These are phyloP conservation scores for Poecilia wingei DNA, from an alignment of 2,797 vertebrate genomes.

Conservation along the genomic window DNA sequence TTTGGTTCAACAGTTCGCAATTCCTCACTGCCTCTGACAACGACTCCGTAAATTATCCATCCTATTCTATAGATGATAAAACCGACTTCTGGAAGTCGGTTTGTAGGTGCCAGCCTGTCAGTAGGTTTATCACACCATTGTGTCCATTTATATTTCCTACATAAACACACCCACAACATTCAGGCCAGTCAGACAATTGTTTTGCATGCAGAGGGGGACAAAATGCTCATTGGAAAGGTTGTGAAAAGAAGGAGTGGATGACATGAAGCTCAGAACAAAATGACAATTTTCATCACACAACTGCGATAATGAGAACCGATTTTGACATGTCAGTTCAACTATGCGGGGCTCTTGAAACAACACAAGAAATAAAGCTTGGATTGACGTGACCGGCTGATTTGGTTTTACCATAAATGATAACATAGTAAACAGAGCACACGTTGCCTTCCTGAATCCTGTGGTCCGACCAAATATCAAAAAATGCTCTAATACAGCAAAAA, in stretches of 20 bases:
- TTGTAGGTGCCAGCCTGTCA: background rate
- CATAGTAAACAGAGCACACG: background rate
- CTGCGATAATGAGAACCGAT: background rate
- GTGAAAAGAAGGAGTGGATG: background rate
- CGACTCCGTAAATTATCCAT: too few relatives aligned
- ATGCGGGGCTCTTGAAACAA: background rate
- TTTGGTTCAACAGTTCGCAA: background rate
- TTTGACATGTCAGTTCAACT: background rate
- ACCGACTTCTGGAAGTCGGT: too few relatives aligned
- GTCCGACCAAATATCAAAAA: background rate
- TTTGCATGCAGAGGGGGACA: background rate
- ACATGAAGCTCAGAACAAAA: too few relatives aligned
- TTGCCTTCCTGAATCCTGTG: background rate
- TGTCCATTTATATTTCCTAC: too few relatives aligned
- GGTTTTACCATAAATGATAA: background rate
- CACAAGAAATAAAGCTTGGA: background rate
- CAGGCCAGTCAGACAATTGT: background rate
- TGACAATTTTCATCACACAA: background rate
- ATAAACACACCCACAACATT: background rate
- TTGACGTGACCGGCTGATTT: background rate
- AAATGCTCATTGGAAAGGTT: background rate
- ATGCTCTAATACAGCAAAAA: background rate
- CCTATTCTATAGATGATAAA: too few relatives aligned
- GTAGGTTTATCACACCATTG: too few relatives aligned
- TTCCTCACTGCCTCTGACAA: background rate